Evolutionary conservation across 2,113 vertebrate species (phyloP).

Genomic region (Pao palembangensis): DNA sequence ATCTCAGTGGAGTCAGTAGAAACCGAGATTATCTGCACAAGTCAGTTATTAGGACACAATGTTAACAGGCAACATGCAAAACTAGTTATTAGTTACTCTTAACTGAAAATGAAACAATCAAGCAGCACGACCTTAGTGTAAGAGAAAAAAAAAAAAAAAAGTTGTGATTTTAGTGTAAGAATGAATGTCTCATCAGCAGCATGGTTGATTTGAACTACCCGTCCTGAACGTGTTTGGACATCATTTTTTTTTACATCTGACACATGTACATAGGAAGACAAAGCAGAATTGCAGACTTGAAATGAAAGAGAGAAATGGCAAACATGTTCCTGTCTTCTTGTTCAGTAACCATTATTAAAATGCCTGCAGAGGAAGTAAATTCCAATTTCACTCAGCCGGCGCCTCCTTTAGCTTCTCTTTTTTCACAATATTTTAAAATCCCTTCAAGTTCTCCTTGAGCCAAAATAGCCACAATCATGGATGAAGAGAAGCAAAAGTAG

Average conservation of each 20-base stretch:
- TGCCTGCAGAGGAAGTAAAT: conserved; percentile 11
- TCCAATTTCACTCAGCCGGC: neutral
- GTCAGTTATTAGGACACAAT: conserved; percentile 37
- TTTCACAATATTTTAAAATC: conserved; percentile 7
- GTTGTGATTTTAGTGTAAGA: conserved; percentile 18
- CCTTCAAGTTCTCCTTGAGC: neutral
- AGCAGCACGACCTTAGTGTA: conserved; percentile 21
- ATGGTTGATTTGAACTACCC: conserved; percentile 26
- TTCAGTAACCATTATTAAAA: conserved; percentile 2
- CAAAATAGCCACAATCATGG: conserved; percentile 37
- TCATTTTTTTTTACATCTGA: conserved; percentile 30
- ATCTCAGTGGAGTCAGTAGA: conserved; percentile 21
- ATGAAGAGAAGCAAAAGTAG: conserved; percentile 33
- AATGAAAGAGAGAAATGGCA: conserved; percentile 23
- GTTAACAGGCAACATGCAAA: conserved; percentile 69
- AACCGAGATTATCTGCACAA: conserved; percentile 36
- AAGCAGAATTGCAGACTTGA: conserved; percentile 41
- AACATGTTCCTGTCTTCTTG: conserved; percentile 13
- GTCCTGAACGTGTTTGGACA: conserved; percentile 28
- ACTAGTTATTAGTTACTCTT: conserved; percentile 32
- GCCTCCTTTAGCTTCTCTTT: conserved; percentile 9
- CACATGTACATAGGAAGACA: conserved; percentile 46
- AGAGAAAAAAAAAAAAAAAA: conserved; percentile 30
- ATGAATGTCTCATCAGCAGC: conserved; percentile 33
- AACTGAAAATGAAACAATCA: conserved; percentile 29